A percentile compares a stretch with the other conserved stretches of the same genome.
Conservation (phyloP, 2,113 vertebrate species). For the Prinia subflava region DNA sequence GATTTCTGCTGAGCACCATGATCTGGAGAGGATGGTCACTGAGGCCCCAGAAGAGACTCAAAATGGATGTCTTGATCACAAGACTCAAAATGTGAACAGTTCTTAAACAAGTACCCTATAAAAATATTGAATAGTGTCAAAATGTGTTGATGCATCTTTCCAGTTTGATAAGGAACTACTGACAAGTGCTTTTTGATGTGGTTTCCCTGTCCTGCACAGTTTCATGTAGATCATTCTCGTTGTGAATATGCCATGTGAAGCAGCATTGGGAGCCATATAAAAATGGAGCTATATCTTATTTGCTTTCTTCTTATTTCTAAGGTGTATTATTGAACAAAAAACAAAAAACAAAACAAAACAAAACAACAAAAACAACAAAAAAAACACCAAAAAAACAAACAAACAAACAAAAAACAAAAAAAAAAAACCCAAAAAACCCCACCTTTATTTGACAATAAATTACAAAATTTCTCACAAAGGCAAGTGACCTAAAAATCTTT, state of each 20-base stretch:
- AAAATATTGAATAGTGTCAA: neutral
- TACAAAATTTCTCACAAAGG: neutral
- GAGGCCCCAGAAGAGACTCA: neutral
- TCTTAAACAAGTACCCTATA: neutral
- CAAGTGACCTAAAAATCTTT: neutral
- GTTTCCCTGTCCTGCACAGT: neutral
- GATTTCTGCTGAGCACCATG: neutral
- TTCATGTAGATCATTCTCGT: neutral
- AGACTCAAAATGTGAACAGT: neutral
- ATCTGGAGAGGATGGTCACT: neutral
- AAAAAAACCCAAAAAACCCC: too few species aligned
- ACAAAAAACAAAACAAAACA: too few species aligned
- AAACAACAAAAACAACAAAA: too few species aligned
- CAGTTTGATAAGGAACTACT: neutral
- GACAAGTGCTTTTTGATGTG: neutral
- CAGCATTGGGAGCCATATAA: neutral
- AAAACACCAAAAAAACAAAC: too few species aligned
- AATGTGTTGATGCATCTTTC: neutral
- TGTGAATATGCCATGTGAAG: neutral
- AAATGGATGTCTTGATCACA: neutral
- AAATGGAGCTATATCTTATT: neutral
- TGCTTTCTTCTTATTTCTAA: neutral
- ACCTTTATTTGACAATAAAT: neutral
- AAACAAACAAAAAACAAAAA: too few species aligned
- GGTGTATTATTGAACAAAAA: neutral